Percentiles rank a stretch among this genome's conserved stretches.
phyloP scores from a whole-genome alignment of 2,113 vertebrate genomes.

The Mionectes macconnelli region DNA sequence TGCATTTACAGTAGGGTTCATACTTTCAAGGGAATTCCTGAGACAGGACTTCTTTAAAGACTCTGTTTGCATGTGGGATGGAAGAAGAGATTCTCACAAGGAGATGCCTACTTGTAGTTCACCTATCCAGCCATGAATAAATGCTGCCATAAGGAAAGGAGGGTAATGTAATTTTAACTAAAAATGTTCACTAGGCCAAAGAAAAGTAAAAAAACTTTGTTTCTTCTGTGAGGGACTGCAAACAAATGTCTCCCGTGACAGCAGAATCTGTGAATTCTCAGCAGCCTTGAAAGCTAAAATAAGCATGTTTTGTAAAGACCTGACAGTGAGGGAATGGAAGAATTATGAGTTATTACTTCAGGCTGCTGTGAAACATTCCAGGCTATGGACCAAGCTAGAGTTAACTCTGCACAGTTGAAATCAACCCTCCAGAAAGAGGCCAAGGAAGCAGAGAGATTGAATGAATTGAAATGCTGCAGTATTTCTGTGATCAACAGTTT shows the following conservation, averaged over 20 bases:
- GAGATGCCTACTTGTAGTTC: background rate
- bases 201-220: background rate
- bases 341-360: conserved; percentile 36
- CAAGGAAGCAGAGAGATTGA: background rate
- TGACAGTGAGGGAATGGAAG: conserved; percentile 36
- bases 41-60: background rate
- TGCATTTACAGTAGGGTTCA: background rate
- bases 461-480: background rate
- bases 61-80: background rate
- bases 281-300: conserved; percentile 10
- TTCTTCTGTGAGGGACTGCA: background rate
- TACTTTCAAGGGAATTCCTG: background rate
- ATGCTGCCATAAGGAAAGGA: background rate
- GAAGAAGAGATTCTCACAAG: background rate
- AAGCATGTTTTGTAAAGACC: conserved; percentile 15
- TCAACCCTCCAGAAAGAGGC: background rate
- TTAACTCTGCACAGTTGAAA: background rate
- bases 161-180: background rate
- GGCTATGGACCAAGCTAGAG: background rate
- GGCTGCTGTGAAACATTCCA: conserved; percentile 27
- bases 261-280: conserved; percentile 7
- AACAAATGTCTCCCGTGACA: background rate
- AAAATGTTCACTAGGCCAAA: background rate
- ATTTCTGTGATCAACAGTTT: background rate
- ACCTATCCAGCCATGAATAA: background rate